Base-by-base conservation (phyloP, 2,888 invertebrate species). In the Zaprionus bogoriensis region DNA sequence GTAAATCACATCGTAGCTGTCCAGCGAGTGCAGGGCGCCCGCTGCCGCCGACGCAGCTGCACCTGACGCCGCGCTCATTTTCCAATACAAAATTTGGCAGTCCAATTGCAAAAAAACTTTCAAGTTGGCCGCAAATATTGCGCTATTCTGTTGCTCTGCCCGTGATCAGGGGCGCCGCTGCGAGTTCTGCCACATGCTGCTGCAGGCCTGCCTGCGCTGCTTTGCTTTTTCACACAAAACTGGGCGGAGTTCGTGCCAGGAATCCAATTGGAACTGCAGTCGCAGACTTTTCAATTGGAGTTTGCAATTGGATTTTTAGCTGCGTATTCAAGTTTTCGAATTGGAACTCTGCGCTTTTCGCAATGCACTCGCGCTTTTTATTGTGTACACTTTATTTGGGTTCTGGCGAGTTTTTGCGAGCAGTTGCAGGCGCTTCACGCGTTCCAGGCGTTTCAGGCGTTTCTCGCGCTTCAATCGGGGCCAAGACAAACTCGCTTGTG, bases 401-500 rank as follows among this genome's bases (percentile, higher is more conserved):
- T 28, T 51, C n/a, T n/a, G n/a, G 17, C 41, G 22, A 41, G 41
- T 41, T n/a, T 10, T 19, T 14, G 9, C 6, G 32, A 32, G 10
- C 12, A 65, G 59, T 51, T 47, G 50, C 32, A 46, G 47, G 22
- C 27, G 30, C 41, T 50, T 25, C 20, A 27, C 19, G 46, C 20
- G 10, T 10, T 9, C 27, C 10, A 27, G 1, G 38, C 67, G 47
- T n/a, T n/a, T n/a, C n/a, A n/a, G n/a, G n/a, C n/a, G n/a, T n/a
- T n/a, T n/a, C n/a, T n/a, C n/a, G 52, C 69, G 70, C 62, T 68
- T 66, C 58, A 74, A 80, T 80, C 72, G 80, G 84, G 81, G 84
- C 87, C 81, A 81, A 81, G 81, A 69, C 67, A 67, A 80, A 75
- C 63, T 83, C 46, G 69, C 81, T 86, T 81, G 81, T 86, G 81